Evolutionary conservation across 2,888 invertebrate species (phyloP).

Genomic region (Drosophila nigritarsus): DNA sequence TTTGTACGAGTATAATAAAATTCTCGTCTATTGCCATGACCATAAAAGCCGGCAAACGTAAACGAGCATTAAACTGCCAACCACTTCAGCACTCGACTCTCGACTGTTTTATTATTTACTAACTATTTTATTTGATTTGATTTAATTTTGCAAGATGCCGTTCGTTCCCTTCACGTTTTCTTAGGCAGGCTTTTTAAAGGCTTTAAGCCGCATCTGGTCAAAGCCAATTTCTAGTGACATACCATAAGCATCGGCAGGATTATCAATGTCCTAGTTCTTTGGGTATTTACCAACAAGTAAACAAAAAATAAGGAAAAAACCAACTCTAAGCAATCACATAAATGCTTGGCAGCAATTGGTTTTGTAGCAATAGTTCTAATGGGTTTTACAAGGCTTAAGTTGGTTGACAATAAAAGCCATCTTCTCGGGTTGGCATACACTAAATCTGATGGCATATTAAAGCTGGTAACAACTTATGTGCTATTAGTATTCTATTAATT

Average conservation of each 20-base stretch:
- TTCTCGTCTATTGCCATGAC: constrained; percentile 66
- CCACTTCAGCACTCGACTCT: constrained; percentile 63
- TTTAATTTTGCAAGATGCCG: constrained; percentile 62
- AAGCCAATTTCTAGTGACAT: constrained; percentile 64
- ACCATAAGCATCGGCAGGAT: constrained; percentile 57
- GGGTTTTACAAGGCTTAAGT: constrained; percentile 41
- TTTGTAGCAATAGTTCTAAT: constrained; percentile 47
- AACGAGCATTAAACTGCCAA: constrained; percentile 77
- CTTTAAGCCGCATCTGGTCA: constrained; percentile 48
- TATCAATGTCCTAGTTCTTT: constrained; percentile 51
- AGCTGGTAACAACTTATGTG: neutral
- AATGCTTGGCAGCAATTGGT: constrained; percentile 39
- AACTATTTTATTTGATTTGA: constrained; percentile 81
- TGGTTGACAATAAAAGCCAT: constrained; percentile 27
- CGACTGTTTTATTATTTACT: constrained; percentile 78
- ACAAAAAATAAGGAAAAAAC: neutral
- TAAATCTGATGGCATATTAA: constrained; percentile 2
- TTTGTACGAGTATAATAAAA: constrained; percentile 63
- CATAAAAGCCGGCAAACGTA: constrained; percentile 69
- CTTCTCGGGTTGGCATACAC: neutral
- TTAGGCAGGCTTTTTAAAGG: constrained; percentile 35
- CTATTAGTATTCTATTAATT: constrained; percentile 1
- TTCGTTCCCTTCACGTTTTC: constrained; percentile 8
- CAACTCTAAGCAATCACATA: constrained; percentile 37
- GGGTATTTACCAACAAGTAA: constrained; percentile 11